Evolutionary conservation across 2,797 vertebrate genomes (phyloP).

Genomic region (Anisognathus igniventris): DNA sequence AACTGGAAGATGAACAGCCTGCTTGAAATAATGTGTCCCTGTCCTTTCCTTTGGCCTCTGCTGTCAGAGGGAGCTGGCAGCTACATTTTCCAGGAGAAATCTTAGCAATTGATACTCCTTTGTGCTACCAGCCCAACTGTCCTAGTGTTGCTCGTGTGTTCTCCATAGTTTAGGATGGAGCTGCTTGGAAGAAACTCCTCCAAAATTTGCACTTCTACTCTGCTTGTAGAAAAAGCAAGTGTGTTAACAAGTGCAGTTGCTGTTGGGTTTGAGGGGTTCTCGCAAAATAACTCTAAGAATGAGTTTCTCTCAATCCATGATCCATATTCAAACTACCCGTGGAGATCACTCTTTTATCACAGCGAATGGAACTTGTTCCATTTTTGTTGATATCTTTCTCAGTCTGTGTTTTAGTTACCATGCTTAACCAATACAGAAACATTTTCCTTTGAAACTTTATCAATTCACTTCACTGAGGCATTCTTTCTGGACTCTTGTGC

Average conservation of each 20-base stretch:
- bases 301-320: not conserved
- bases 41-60: not conserved
- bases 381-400: not conserved
- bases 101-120: not conserved
- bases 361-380: not conserved
- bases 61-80: not conserved
- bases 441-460: not conserved
- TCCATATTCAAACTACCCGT: fast-evolving
- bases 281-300: not conserved
- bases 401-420: not conserved
- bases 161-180: not conserved
- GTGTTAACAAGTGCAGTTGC: not conserved
- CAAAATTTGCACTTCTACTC: not conserved
- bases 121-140: not conserved
- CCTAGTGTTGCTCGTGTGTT: not conserved
- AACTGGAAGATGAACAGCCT: not conserved
- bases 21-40: not conserved
- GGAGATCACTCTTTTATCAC: not conserved
- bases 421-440: not conserved
- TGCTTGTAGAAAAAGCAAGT: not conserved
- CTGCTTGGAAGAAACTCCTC: not conserved
- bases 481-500: not conserved
- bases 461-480: not conserved
- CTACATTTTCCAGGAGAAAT: not conserved
- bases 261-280: not conserved